A percentile compares a stretch with the other conserved stretches of the same genome.
phyloP scores from a whole-genome alignment of 2,113 vertebrate species.

The Sterrhoptilus dennistouni region DNA sequence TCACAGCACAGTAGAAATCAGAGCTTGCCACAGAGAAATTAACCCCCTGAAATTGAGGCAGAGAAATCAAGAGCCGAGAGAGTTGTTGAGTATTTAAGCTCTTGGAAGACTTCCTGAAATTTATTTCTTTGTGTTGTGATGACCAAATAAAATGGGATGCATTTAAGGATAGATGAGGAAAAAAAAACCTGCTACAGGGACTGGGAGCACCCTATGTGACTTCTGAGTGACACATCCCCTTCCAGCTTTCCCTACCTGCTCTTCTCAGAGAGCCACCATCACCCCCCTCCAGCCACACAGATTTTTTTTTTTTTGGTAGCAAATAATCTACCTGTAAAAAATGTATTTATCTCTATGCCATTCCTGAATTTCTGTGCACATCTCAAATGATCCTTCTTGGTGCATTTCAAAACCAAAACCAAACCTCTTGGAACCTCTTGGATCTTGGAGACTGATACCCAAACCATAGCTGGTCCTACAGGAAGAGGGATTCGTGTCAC shows the following conservation, averaged over 20 bases:
- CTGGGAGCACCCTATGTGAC: neutral
- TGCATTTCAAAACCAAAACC: neutral
- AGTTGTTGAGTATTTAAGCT: neutral
- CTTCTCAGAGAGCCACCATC: neutral
- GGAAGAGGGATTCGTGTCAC: neutral
- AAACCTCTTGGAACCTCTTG: neutral
- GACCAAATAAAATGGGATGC: neutral
- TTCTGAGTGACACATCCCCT: neutral
- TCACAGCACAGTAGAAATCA: neutral
- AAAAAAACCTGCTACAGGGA: neutral
- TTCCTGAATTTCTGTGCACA: neutral
- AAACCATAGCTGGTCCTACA: neutral
- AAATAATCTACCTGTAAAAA: neutral
- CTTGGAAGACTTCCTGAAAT: neutral
- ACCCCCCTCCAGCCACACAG: neutral
- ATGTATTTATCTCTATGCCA: neutral
- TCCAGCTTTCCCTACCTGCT: neutral
- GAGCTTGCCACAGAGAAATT: neutral
- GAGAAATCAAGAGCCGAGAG: neutral
- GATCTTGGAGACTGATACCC: neutral
- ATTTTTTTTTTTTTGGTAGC: neutral
- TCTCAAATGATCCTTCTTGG: neutral
- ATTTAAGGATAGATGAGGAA: neutral
- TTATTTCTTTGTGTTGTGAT: neutral
- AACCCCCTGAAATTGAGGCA: neutral